Base-by-base conservation (phyloP, 1,140 invertebrate species). In the Pectinophora gossypiella region DNA sequence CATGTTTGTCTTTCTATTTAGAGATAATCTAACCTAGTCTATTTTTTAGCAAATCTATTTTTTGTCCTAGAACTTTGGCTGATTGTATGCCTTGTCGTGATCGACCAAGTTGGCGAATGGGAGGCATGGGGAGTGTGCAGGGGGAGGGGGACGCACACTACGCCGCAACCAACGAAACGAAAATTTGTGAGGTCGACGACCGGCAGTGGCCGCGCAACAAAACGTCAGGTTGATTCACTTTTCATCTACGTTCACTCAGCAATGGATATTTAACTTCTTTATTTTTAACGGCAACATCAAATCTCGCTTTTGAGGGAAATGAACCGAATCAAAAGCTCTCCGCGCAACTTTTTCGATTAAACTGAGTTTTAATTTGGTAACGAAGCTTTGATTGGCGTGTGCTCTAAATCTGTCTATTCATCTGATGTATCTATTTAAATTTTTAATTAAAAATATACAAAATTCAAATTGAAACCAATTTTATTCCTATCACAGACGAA, bases 151-250 rank as follows among this genome's bases (percentile, higher is more conserved):
- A 70, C 68, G 66, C 71, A 72, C 61, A 69, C 59, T 54, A 54
- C 60, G 52, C 48, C 60, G 70, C 65, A 74, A 72, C 83, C 71
- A 83, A 84, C 80, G 83, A 84, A 83, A 86, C 83, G 79, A 86
- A 86, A 84, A 86, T 84, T 86, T 75, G 79, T 82, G 73, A 74
- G 83, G 75, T 84, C 69, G 79, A 78, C 64, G 79, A 72, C 73
- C 83, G 76, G 71, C 56, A 80, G 70, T 83, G 78, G 77, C 80
- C 80, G 78, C 75, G 62, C 75, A 63, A 74, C 61, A 60, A 72
- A 81, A 74, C 73, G 71, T 76, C 80, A 85, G 72, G 75, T 82
- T 86, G 82, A 84, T 86, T 86, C 83, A 86, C 80, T 86, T 86
- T 86, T 86, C 80, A 83, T 84, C 76, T 72, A 72, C 81, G 61